phyloP scores from a whole-genome alignment of 1,140 invertebrate species.

The Hycleus phaleratus region DNA sequence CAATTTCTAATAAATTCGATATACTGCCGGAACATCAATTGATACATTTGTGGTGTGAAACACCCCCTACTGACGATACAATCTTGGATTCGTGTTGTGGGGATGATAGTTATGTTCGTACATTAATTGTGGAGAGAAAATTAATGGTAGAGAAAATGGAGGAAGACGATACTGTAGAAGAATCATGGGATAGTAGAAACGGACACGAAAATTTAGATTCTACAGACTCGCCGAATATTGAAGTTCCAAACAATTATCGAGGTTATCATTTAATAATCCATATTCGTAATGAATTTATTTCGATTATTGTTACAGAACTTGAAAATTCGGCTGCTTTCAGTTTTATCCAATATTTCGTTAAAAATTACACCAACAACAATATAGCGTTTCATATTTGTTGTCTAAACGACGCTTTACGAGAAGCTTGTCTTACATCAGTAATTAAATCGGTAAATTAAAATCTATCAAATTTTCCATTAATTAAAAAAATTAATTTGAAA shows the following conservation, averaged over 20 bases:
- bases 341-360: conserved; percentile 7
- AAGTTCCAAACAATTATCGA: not conserved
- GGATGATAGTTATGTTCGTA: not conserved
- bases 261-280: not conserved
- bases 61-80: conserved; percentile 9
- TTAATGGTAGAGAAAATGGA: not conserved
- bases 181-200: not conserved
- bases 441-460: conserved; percentile 11
- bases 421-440: conserved; percentile 12
- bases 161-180: no score
- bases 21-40: conserved; percentile 12
- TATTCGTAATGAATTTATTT: not conserved
- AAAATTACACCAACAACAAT: not conserved
- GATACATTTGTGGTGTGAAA: conserved; percentile 13
- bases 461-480: not conserved
- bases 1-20: conserved; percentile 8
- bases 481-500: not conserved
- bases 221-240: no score
- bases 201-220: conserved; percentile 5
- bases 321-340: not conserved
- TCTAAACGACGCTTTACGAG: conserved; percentile 16
- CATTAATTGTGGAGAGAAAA: not conserved
- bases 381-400: conserved; percentile 11
- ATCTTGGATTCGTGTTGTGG: conserved; percentile 9
- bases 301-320: conserved; percentile 3